phyloP scores from a whole-genome alignment of 2,888 invertebrate genomes.

The Cremastinae sp. region DNA sequence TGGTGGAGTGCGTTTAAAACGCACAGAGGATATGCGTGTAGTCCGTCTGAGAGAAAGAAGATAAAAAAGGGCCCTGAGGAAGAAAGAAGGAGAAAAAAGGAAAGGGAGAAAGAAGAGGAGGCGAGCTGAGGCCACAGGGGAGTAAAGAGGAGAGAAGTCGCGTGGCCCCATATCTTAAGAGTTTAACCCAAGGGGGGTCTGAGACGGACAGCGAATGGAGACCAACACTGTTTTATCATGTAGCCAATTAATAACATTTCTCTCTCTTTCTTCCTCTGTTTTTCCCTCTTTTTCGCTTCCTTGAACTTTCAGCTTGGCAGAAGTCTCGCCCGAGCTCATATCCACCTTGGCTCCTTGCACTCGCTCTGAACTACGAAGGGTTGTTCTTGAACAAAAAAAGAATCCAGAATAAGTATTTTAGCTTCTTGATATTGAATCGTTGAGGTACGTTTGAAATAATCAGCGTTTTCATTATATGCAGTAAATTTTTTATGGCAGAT shows the following conservation, averaged over 20 bases:
- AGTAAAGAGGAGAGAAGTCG: conserved; percentile 70
- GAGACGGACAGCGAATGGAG: conserved; percentile 73
- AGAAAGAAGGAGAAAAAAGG: conserved; percentile 61
- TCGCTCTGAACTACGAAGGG: too few relatives aligned
- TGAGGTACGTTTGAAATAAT: too few relatives aligned
- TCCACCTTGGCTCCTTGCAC: conserved; percentile 57
- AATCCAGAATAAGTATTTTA: too few relatives aligned
- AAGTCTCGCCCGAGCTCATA: conserved; percentile 28
- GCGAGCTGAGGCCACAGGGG: conserved; percentile 47
- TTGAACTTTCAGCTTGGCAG: conserved; percentile 28
- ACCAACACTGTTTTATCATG: conserved; percentile 79
- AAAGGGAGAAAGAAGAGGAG: conserved; percentile 27
- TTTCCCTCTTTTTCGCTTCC: conserved; percentile 20
- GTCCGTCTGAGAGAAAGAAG: conserved; percentile 36
- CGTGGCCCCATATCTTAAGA: conserved; percentile 77
- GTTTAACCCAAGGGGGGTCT: conserved; percentile 75
- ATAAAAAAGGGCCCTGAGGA: conserved; percentile 50
- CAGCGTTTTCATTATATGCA: too few relatives aligned
- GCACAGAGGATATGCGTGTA: conserved; percentile 56
- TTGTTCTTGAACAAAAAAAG: too few relatives aligned
- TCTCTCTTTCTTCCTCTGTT: conserved; percentile 60
- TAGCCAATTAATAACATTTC: conserved; percentile 79
- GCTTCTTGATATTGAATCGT: too few relatives aligned
- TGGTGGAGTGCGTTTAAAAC: conserved; percentile 59
- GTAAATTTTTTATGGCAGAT: too few relatives aligned